phyloP scores from a whole-genome alignment of 2,888 invertebrate species.

The Lathronympha strigana region DNA sequence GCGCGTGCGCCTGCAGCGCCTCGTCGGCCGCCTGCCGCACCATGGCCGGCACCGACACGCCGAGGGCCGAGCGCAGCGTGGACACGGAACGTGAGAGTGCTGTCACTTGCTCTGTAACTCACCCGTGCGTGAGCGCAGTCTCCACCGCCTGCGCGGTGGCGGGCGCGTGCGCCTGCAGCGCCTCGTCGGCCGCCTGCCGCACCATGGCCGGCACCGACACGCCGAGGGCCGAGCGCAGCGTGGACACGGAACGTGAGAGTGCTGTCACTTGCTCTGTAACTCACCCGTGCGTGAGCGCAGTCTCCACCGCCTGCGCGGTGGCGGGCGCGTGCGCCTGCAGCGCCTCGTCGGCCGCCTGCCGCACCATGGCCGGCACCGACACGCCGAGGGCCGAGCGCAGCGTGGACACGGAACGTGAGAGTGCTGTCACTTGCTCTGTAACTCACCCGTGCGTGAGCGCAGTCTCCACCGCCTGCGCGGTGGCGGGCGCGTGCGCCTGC shows the following conservation, averaged over 20 bases:
- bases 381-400: slow-evolving; percentile 53
- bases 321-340: slow-evolving; percentile 60
- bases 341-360: slow-evolving; percentile 57
- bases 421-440: too few species aligned
- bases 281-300: slow-evolving; percentile 66
- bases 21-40: slow-evolving; percentile 55
- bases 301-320: slow-evolving; percentile 63
- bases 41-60: slow-evolving; percentile 50
- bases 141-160: slow-evolving; percentile 64
- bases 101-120: too few species aligned
- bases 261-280: too few species aligned
- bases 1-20: slow-evolving; percentile 60
- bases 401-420: slow-evolving; percentile 42
- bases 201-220: slow-evolving; percentile 47
- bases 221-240: slow-evolving; percentile 53
- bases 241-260: slow-evolving; percentile 56
- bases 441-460: slow-evolving; percentile 55
- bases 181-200: slow-evolving; percentile 56
- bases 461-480: slow-evolving; percentile 62
- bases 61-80: slow-evolving; percentile 51
- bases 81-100: too few species aligned
- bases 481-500: slow-evolving; percentile 60
- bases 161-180: slow-evolving; percentile 60
- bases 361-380: slow-evolving; percentile 47
- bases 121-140: slow-evolving; percentile 57